phyloP scores from a whole-genome alignment of 2,888 invertebrate genomes.

The Rotaria socialis region DNA sequence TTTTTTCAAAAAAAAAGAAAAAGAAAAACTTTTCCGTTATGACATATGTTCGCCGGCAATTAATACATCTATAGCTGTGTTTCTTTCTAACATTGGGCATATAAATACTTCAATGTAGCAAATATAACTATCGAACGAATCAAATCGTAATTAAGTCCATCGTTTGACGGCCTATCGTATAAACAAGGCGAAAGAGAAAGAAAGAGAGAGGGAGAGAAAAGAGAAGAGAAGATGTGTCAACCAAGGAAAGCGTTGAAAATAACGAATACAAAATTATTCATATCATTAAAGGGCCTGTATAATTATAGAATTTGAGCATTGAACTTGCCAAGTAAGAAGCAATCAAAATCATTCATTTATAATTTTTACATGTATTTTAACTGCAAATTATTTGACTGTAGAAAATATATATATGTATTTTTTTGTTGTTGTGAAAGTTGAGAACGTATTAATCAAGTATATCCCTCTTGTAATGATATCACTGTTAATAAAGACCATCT shows the following conservation, averaged over 20 bases:
- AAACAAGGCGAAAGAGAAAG: not conserved
- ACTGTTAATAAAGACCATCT: too few species aligned
- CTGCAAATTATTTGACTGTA: too few species aligned
- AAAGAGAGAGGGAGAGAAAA: too few species aligned
- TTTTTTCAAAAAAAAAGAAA: not conserved
- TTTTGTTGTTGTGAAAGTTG: too few species aligned
- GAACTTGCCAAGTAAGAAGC: too few species aligned
- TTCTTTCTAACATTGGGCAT: not conserved
- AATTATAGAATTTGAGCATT: too few species aligned
- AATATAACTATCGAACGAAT: not conserved
- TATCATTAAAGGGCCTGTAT: not conserved
- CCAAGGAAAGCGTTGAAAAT: not conserved
- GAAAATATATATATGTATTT: too few species aligned
- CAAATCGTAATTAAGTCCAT: constrained; percentile 11
- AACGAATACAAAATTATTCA: not conserved
- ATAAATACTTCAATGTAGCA: not conserved
- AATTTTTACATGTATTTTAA: too few species aligned
- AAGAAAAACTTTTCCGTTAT: not conserved
- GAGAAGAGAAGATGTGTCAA: not conserved
- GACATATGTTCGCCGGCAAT: not conserved
- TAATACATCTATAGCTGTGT: not conserved
- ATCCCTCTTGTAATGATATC: too few species aligned
- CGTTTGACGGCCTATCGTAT: not conserved
- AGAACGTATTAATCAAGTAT: too few species aligned
- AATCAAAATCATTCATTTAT: too few species aligned